phyloP scores from a whole-genome alignment of 2,888 invertebrate species.

The Chouioia cunea region DNA sequence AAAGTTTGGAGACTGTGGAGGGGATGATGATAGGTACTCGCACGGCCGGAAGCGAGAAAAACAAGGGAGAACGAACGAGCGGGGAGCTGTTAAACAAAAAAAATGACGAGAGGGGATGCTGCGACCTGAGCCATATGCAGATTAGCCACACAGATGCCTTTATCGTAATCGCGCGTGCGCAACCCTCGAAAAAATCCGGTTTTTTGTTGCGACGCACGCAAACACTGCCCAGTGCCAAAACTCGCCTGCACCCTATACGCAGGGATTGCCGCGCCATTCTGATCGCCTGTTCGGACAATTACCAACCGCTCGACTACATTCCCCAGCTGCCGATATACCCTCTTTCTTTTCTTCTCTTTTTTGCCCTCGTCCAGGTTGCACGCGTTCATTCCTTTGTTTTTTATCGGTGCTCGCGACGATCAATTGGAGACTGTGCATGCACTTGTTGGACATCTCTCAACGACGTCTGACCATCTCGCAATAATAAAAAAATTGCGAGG shows the following conservation, averaged over 20 bases:
- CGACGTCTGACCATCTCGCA: too few species aligned
- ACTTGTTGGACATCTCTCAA: too few species aligned
- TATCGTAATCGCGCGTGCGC: slow-evolving; percentile 46
- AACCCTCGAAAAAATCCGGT: slow-evolving; percentile 62
- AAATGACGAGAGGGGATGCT: slow-evolving; percentile 53
- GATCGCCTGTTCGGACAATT: slow-evolving; percentile 42
- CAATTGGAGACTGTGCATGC: background rate
- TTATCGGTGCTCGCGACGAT: background rate
- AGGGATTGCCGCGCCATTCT: slow-evolving; percentile 47
- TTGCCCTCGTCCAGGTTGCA: background rate
- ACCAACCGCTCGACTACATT: slow-evolving; percentile 25
- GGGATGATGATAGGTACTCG: slow-evolving; percentile 44
- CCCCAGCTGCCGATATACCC: background rate
- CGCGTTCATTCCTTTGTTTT: background rate
- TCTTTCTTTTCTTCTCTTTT: background rate
- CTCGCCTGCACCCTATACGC: slow-evolving; percentile 18
- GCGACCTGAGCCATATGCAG: slow-evolving; percentile 65
- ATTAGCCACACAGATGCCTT: slow-evolving; percentile 66
- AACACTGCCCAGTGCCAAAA: slow-evolving; percentile 38
- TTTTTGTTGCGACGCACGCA: slow-evolving; percentile 47
- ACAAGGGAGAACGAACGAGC: slow-evolving; percentile 33
- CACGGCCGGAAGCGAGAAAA: slow-evolving; percentile 28
- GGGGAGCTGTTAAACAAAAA: slow-evolving; percentile 54
- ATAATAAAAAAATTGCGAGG: background rate
- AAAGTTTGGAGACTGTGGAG: background rate